These are phyloP conservation scores for Caenorhabditis afra DNA, from an alignment of 2,888 invertebrate genomes.

Conservation along the genomic window DNA sequence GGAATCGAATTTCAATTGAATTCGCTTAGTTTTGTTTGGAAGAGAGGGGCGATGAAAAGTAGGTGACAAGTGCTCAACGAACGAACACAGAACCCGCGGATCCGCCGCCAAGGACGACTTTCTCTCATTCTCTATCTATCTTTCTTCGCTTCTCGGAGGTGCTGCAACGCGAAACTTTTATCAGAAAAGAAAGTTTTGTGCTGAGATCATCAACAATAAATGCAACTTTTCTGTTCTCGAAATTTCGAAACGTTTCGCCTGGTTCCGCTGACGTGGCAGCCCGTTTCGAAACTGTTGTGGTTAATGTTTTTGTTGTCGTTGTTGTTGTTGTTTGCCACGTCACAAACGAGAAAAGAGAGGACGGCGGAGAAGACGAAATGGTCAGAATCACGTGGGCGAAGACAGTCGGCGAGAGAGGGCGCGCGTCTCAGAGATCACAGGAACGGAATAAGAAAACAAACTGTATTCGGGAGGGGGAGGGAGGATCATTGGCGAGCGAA, in stretches of 20 bases:
- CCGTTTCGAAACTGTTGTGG: too few species aligned
- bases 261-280: too few species aligned
- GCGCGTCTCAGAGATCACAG: slow-evolving; percentile 15
- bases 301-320: too few species aligned
- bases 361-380: slow-evolving; percentile 3
- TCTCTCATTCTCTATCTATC: background rate
- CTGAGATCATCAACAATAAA: too few species aligned
- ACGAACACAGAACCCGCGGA: background rate
- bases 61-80: background rate
- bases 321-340: slow-evolving; percentile 7
- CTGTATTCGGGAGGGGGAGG: slow-evolving; percentile 15
- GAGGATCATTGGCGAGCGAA: background rate
- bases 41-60: background rate
- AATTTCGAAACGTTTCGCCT: too few species aligned
- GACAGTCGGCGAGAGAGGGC: too few species aligned
- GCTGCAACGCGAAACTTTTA: background rate
- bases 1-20: too few species aligned
- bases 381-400: slow-evolving; percentile 7
- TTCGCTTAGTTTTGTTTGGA: background rate
- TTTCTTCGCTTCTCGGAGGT: background rate
- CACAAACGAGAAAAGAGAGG: background rate
- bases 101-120: background rate
- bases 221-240: too few species aligned
- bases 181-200: background rate
- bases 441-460: background rate